A percentile compares a stretch with the other conserved stretches of the same genome.
phyloP scores from a whole-genome alignment of 1,140 invertebrate genomes.

The Homarus americanus region DNA sequence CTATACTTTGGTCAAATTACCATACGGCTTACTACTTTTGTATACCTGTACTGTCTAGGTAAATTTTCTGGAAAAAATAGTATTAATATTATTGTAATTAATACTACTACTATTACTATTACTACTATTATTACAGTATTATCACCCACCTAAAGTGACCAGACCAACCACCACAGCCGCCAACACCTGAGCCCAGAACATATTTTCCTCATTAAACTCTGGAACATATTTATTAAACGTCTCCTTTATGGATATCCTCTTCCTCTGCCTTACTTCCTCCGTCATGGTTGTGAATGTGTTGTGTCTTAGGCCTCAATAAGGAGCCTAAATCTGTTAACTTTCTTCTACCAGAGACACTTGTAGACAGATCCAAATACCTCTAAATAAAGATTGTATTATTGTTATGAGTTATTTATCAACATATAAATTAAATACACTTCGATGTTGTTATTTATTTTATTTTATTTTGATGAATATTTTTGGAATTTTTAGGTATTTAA shows the following conservation, averaged over 20 bases:
- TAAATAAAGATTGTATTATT: no score
- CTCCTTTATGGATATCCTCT: constrained; percentile 57
- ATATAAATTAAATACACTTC: no score
- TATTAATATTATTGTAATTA: not conserved
- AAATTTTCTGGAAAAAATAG: not conserved
- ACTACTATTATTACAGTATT: not conserved
- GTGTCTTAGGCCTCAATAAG: not conserved
- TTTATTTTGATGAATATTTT: no score
- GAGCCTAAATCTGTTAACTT: not conserved
- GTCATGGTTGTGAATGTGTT: constrained; percentile 4
- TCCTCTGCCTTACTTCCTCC: constrained; percentile 29
- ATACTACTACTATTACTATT: not conserved
- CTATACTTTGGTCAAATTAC: no score
- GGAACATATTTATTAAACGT: constrained; percentile 40
- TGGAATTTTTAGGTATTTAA: no score
- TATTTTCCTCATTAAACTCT: constrained; percentile 40
- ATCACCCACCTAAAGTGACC: constrained; percentile 22
- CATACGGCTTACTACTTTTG: not conserved
- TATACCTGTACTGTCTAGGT: no score
- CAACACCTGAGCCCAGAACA: not conserved
- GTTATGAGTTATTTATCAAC: no score
- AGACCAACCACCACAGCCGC: constrained; percentile 24
- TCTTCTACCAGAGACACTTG: no score
- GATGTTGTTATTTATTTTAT: no score
- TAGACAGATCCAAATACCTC: no score